These are phyloP conservation scores for Chymomyza costata DNA, from an alignment of 1,140 invertebrate genomes.

Conservation along the genomic window DNA sequence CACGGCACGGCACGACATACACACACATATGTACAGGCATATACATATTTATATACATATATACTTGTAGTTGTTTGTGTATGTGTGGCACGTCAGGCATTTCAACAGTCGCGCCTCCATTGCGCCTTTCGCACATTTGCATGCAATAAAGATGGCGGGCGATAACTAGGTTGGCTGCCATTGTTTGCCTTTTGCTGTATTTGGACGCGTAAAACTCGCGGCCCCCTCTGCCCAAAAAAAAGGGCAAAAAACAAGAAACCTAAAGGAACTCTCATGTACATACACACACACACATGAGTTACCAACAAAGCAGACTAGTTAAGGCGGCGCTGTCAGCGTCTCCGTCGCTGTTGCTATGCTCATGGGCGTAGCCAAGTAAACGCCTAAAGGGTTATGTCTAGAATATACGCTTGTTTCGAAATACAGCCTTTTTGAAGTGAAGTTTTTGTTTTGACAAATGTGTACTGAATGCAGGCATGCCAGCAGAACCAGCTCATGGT, in stretches of 20 bases:
- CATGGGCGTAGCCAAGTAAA: no score
- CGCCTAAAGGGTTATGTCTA: no score
- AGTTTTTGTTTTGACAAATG: no score
- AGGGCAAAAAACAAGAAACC: conserved; percentile 4
- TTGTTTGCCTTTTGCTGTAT: conserved; percentile 68
- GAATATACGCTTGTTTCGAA: no score
- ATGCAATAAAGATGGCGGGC: conserved; percentile 71
- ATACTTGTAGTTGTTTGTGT: conserved; percentile 21
- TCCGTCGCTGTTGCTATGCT: no score
- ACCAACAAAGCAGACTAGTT: no score
- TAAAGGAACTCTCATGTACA: no score
- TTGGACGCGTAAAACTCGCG: conserved; percentile 48
- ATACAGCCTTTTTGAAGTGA: no score
- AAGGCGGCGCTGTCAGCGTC: no score
- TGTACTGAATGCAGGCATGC: no score
- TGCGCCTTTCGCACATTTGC: conserved; percentile 68
- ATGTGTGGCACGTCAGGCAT: conserved; percentile 48
- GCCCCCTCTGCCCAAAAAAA: conserved; percentile 48
- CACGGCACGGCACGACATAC: conserved; percentile 32
- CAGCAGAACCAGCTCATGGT: no score
- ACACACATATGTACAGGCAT: background rate
- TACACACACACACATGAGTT: no score
- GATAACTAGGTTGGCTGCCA: conserved; percentile 69
- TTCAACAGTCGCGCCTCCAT: conserved; percentile 61
- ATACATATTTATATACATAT: background rate